Percentiles rank a stretch among this genome's conserved stretches.
Evolutionary conservation across 2,797 vertebrate genomes (phyloP).

Genomic region (Petrocephalus sullivani): DNA sequence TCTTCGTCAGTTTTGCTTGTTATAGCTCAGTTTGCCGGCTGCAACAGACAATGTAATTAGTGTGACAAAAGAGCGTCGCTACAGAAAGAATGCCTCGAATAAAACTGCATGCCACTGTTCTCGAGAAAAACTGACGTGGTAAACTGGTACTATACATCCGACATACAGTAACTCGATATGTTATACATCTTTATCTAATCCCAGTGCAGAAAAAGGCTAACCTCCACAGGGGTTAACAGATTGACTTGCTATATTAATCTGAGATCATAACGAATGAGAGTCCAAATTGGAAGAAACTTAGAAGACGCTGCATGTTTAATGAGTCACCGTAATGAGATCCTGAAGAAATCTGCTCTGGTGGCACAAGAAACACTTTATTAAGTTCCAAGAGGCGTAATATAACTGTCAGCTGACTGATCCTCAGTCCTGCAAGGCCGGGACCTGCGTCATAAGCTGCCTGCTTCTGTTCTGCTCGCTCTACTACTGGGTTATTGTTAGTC

Average conservation of each 20-base stretch:
- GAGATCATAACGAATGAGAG: slow-evolving; percentile 48
- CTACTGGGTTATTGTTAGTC: not conserved
- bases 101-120: not conserved
- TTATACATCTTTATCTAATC: not conserved
- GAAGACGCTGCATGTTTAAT: not conserved
- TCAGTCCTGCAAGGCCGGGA: not conserved
- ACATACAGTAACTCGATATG: not conserved
- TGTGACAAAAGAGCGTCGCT: not conserved
- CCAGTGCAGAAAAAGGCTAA: slow-evolving; percentile 35
- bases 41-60: slow-evolving; percentile 1
- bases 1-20: not conserved
- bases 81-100: not conserved
- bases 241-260: slow-evolving; percentile 41
- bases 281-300: slow-evolving; percentile 35
- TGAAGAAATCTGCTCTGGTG: not conserved
- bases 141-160: not conserved
- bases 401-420: not conserved
- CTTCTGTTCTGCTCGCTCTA: not conserved
- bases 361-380: not conserved
- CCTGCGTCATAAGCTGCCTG: not conserved
- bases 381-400: not conserved
- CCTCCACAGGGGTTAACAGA: slow-evolving; percentile 40
- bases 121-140: not conserved
- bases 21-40: not conserved
- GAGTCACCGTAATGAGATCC: not conserved